Evolutionary conservation across 1,140 invertebrate species (phyloP), one percentile per base, ranked within the genome.

Genomic region (Brachionus asplanchnoidis): DNA sequence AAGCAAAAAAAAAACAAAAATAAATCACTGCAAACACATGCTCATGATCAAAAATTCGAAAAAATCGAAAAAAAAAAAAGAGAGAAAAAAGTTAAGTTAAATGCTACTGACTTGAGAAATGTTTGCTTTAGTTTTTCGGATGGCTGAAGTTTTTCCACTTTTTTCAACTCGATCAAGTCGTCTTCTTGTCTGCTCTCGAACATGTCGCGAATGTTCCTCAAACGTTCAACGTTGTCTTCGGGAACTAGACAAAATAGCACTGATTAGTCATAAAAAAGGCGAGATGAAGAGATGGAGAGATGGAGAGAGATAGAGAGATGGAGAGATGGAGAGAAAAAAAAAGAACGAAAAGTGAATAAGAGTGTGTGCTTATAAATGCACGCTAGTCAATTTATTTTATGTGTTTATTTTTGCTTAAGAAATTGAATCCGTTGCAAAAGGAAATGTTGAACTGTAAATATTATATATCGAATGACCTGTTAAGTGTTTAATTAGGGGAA

Each of bases 101-200:
- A 40, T 65, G n/a, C n/a, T n/a, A 60, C 79, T 44, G 12, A 82
- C 79, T 68, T 82, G 7, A 46, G 23, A 44, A 82, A 46, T 65
- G 36, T 82, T 60, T 82, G 53, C 32, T 68, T 60, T 28, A 82
- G 40, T 46, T 82, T 82, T 65, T 82, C 79, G 17, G 79, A 82
- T 68, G 79, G 79, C 44, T 82, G 53, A 23, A 82, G 28, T 60
- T 82, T 82, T 82, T 82, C 79, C 28, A 82, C 79, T 68, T 82
- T 82, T 82, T 82, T 60, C 28, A 82, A 46, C 26, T 82, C 79
- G 20, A 65, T 44, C 56, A 65, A 28, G 53, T 82, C 53, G 12
- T 60, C 32, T 20, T 60, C 14, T 40, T 65, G 28, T 28, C 20
- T 44, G 32, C 40, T 65, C 36, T 82, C 79, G 79, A 82, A 82